Conservation (phyloP, 2,797 vertebrate species). For the Galago senegalensis region DNA sequence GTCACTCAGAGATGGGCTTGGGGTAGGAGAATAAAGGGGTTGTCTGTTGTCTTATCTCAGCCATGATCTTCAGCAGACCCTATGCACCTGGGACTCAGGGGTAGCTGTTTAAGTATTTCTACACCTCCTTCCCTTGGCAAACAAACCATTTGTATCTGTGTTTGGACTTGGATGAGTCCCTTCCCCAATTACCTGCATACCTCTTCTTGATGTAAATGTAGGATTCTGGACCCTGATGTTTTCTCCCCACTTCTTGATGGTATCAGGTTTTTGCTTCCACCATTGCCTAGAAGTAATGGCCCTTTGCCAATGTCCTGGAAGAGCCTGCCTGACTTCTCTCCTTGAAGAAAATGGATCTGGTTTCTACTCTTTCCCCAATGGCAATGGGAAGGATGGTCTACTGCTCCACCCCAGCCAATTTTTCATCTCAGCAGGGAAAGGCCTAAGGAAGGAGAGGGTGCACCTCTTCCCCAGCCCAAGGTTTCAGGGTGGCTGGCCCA, state of each 20-base stretch:
- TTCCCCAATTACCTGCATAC: neutral
- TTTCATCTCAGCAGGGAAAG: neutral
- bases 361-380: neutral
- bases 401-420: too few species aligned
- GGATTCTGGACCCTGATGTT: neutral
- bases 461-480: neutral
- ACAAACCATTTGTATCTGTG: neutral
- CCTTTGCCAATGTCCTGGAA: too few species aligned
- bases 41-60: neutral
- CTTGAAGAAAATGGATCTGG: neutral
- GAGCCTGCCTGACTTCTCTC: too few species aligned
- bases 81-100: neutral
- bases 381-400: neutral
- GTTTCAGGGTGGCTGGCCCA: neutral
- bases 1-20: neutral
- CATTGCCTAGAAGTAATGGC: neutral
- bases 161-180: neutral
- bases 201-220: neutral
- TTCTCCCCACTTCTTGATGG: too few species aligned
- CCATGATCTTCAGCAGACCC: neutral
- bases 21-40: neutral
- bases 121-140: neutral
- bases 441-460: neutral
- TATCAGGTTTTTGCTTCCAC: neutral
- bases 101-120: neutral